Percentiles rank a stretch among this genome's conserved stretches.
Evolutionary conservation across 1,140 invertebrate species (phyloP).

Genomic region (Sitophilus oryzae): DNA sequence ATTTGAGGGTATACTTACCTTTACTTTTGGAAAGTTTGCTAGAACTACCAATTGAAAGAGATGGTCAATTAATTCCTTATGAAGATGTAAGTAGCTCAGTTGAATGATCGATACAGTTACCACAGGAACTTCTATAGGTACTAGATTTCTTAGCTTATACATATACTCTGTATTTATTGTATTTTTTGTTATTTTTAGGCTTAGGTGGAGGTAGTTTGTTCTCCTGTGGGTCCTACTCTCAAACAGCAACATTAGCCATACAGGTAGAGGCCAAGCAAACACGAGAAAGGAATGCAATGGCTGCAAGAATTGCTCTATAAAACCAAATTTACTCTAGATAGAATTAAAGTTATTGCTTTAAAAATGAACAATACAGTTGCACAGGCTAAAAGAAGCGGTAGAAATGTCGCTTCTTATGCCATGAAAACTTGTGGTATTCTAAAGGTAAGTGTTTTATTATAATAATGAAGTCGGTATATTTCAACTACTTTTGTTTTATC

Average conservation of each 20-base stretch:
- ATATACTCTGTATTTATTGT: neutral
- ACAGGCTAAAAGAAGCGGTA: constrained; percentile 60
- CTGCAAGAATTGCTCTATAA: constrained; percentile 68
- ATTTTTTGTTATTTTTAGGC: constrained; percentile 10
- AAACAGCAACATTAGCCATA: constrained; percentile 52
- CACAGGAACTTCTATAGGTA: constrained; percentile 53
- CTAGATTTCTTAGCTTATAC: constrained; percentile 34
- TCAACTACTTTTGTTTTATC: too few relatives aligned
- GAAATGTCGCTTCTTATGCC: constrained; percentile 53
- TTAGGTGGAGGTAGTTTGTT: constrained; percentile 28
- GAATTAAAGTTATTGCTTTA: constrained; percentile 67
- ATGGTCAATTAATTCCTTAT: constrained; percentile 57
- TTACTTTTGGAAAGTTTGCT: constrained; percentile 64
- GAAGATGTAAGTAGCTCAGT: constrained; percentile 68
- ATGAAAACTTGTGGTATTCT: constrained; percentile 57
- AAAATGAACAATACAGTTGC: constrained; percentile 75
- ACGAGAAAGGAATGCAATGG: constrained; percentile 68
- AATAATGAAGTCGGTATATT: too few relatives aligned
- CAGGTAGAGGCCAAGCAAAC: constrained; percentile 68
- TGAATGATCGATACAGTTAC: constrained; percentile 68
- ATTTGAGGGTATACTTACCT: constrained; percentile 63
- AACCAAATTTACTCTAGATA: constrained; percentile 63
- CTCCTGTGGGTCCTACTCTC: constrained; percentile 54
- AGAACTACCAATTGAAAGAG: constrained; percentile 57
- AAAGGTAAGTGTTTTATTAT: constrained; percentile 47